These are phyloP conservation scores for Vannuccia rotundouncinata DNA, from an alignment of 2,888 invertebrate genomes.

Conservation along the genomic window DNA sequence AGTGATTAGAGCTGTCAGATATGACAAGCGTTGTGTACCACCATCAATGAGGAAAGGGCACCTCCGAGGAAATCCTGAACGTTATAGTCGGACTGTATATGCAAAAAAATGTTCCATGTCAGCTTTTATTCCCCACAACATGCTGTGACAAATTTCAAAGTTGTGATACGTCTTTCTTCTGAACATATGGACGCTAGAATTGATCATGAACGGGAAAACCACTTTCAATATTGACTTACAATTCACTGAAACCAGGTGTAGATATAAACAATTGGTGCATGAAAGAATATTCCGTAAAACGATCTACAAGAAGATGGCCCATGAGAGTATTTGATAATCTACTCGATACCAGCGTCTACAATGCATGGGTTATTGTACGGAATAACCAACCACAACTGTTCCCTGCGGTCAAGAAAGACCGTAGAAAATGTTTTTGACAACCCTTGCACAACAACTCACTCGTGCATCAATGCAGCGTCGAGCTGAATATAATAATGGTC, in stretches of 20 bases:
- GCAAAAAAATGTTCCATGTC: too few species aligned
- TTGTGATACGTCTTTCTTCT: too few species aligned
- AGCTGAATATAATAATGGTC: not conserved
- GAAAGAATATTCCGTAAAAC: not conserved
- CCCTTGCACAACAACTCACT: not conserved
- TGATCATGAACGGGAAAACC: too few species aligned
- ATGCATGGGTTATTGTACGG: not conserved
- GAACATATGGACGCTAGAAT: too few species aligned
- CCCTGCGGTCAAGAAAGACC: not conserved
- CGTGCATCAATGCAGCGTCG: not conserved
- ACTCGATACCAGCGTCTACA: not conserved
- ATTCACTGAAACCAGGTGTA: not conserved
- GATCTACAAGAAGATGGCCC: not conserved
- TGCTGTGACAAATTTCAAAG: too few species aligned
- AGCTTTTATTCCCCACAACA: too few species aligned
- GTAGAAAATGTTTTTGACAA: not conserved
- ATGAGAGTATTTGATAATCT: constrained; percentile 6
- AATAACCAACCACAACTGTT: not conserved
- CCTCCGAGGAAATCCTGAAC: too few species aligned
- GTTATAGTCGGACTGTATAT: too few species aligned
- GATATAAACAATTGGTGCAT: not conserved
- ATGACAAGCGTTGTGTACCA: too few species aligned
- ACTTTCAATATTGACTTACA: too few species aligned
- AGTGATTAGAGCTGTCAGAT: too few species aligned
- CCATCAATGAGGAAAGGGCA: too few species aligned